Evolutionary conservation across 2,113 vertebrate species (phyloP), one percentile per base, ranked within the genome.

Genomic region (Proteles cristata): DNA sequence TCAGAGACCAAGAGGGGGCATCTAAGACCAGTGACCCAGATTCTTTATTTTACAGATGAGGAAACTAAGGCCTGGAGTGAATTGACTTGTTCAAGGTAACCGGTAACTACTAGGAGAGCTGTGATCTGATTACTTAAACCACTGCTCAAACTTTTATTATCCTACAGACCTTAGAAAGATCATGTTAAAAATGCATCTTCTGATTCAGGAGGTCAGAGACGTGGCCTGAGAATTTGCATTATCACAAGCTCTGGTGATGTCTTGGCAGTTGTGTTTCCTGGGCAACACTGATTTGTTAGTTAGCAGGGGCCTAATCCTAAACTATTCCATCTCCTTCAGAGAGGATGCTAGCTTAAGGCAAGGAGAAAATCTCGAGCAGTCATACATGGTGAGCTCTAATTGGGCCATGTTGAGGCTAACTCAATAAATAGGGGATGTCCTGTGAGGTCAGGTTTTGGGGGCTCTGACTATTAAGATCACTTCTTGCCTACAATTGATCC

Each of bases 131-230:
- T 23, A 66, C 21, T 76, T 87, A 83, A 73, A 11, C 26, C 45
- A 53, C 23, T 88, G 90, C 43, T 87, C 68, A 82, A 63, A 83
- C n/a, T 71, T 25, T 21, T 25, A 86, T 92, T 97, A 91, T 89
- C 39, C 28, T 68, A 66, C 12, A 68, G 23, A 25, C 76, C 33
- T 35, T 15, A 11, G 2, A 2, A 53, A 8, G 25, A 43, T 65
- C 26, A 11, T 31, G 23, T 58, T 73, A 87, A 65, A 58, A 87
- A 77, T 65, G 26, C 19, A 92, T 66, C 77, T 58, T 86, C 3
- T 65, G 7, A 65, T 73, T 90, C 50, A 87, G 53, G 39, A 76
- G 25, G 43, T n/a, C 21, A 61, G 76, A n/a, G 39, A 25, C 10
- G 0, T 48, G 35, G 79, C 53, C 50, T 55, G 48, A 50, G 53